These are phyloP conservation scores for Parapsyche elsis DNA, from an alignment of 1,140 invertebrate species.

Conservation along the genomic window DNA sequence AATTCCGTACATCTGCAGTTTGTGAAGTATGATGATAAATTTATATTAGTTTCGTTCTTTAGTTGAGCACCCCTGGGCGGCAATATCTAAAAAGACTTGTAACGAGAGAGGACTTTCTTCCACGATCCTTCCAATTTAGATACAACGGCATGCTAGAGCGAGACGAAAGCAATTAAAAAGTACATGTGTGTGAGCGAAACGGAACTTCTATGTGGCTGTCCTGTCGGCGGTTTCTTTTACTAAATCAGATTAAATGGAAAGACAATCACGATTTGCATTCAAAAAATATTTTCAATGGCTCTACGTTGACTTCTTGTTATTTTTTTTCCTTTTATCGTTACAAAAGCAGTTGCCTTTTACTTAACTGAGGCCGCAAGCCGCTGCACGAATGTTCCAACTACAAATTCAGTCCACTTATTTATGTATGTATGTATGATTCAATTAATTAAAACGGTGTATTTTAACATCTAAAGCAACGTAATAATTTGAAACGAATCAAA, in stretches of 20 bases:
- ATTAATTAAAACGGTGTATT: no score
- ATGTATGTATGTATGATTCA: neutral
- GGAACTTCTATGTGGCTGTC: neutral
- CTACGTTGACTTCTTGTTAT: conserved; percentile 34
- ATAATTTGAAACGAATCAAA: no score
- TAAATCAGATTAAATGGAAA: conserved; percentile 57
- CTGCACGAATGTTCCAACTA: neutral
- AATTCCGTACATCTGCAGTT: no score
- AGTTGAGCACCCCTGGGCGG: neutral
- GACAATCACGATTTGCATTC: conserved; percentile 57
- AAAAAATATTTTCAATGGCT: conserved; percentile 56
- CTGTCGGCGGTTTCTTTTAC: conserved; percentile 56
- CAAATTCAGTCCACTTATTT: neutral
- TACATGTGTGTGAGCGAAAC: neutral
- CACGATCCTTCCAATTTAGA: conserved; percentile 4
- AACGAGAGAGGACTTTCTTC: conserved; percentile 30
- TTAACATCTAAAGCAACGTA: no score
- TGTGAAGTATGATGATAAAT: no score
- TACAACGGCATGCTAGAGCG: neutral
- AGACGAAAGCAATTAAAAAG: neutral
- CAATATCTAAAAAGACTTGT: conserved; percentile 12
- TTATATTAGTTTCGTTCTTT: no score
- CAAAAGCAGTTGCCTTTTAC: conserved; percentile 46
- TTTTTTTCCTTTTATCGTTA: conserved; percentile 55
- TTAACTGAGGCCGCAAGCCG: neutral